Percentiles rank a stretch among this genome's conserved stretches.
These are phyloP conservation scores for Macrosteles quadrilineatus DNA, from an alignment of 1,140 invertebrate species.

Conservation along the genomic window DNA sequence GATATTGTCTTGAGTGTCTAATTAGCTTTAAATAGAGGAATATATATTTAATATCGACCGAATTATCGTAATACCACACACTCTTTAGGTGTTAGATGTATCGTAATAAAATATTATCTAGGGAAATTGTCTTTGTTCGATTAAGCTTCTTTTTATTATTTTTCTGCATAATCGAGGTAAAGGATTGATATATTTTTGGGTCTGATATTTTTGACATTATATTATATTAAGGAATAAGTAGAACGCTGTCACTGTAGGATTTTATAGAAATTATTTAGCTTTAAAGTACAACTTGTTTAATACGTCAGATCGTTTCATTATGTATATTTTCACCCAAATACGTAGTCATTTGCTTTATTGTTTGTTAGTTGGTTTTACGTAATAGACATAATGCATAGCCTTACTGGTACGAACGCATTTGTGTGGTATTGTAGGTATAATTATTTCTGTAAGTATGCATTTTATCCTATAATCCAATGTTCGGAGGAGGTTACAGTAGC, in stretches of 20 bases:
- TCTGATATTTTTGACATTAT: constrained; percentile 25
- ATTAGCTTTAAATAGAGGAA: constrained; percentile 26
- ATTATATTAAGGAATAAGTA: not conserved
- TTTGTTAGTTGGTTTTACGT: constrained; percentile 15
- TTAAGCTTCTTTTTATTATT: constrained; percentile 1
- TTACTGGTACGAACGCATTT: constrained; percentile 4
- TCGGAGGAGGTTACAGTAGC: constrained; percentile 7
- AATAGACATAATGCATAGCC: constrained; percentile 1
- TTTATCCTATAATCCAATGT: not conserved
- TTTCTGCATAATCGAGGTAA: not conserved
- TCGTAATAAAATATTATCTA: not conserved
- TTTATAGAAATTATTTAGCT: constrained; percentile 17
- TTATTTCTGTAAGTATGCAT: constrained; percentile 21
- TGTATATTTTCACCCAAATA: constrained; percentile 24
- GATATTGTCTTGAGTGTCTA: constrained; percentile 17
- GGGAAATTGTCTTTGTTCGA: not conserved
- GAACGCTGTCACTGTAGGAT: too few relatives aligned
- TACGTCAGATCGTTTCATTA: not conserved
- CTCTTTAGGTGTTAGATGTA: constrained; percentile 24
- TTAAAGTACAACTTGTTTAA: constrained; percentile 17
- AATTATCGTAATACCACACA: constrained; percentile 21
- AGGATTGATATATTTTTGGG: constrained; percentile 16
- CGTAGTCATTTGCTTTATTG: constrained; percentile 23
- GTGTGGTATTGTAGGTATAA: constrained; percentile 21
- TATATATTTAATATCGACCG: constrained; percentile 26